phyloP scores from a whole-genome alignment of 2,888 invertebrate genomes.

The Machimus rusticus region DNA sequence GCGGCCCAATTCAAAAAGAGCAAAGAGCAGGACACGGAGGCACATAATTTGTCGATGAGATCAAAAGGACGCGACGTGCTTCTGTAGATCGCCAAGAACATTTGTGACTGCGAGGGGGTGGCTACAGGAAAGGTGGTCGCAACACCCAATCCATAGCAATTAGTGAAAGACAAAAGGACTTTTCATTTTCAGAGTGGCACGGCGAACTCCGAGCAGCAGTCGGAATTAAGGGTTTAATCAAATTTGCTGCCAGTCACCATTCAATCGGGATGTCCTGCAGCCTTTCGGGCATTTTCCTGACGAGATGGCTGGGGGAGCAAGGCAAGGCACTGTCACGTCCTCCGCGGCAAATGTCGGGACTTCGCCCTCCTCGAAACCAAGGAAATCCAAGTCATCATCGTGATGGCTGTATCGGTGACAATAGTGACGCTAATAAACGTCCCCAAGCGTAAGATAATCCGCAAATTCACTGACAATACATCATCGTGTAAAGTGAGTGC shows the following conservation, averaged over 20 bases:
- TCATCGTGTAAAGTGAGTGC: constrained; percentile 28
- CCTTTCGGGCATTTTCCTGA: not conserved
- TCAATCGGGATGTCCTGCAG: not conserved
- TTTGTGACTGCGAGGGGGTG: not conserved
- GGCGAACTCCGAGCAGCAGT: too few species aligned
- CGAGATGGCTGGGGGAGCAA: not conserved
- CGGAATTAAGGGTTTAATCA: constrained; percentile 24
- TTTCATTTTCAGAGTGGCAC: not conserved
- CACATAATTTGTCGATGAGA: constrained; percentile 33
- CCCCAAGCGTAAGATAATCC: constrained; percentile 36
- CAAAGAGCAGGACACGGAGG: not conserved
- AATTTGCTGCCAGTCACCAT: constrained; percentile 31
- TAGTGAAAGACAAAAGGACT: constrained; percentile 35
- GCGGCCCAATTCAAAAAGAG: constrained; percentile 6
- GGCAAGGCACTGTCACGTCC: not conserved
- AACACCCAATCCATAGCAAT: constrained; percentile 43
- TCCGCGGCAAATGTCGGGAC: not conserved
- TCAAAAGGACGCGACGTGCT: constrained; percentile 38
- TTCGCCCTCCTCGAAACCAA: not conserved
- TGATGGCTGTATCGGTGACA: constrained; percentile 38
- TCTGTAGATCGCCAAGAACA: constrained; percentile 31
- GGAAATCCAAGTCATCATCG: not conserved
- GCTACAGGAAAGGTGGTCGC: constrained; percentile 39
- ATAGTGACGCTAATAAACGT: constrained; percentile 41
- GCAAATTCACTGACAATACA: constrained; percentile 32